Evolutionary conservation across 2,113 vertebrate species (phyloP), one percentile per base, ranked within the genome.

Genomic region (Bucco capensis): DNA sequence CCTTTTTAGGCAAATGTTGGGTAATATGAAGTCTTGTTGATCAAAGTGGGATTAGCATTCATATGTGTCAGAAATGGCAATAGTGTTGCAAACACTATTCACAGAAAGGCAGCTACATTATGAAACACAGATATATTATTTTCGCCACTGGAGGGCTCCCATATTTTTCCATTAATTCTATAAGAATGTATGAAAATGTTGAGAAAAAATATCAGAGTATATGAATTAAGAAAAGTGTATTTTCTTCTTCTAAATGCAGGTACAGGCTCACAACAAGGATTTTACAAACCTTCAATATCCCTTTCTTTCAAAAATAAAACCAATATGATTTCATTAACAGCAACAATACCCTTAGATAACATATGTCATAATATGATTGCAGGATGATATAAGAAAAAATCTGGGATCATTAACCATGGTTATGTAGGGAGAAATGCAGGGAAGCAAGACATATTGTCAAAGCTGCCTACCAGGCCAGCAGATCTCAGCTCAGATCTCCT

Each of bases 141-240:
- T 91, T 93, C 92, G 76, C 96, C 96, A 97, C 96, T 96, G 95
- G 96, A 96, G 95, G 96, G 95, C 96, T 94, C 96, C 50, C 92
- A 96, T 92, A 96, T 96, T 96, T 96, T 96, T 94, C 50, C 51
- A 69, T 90, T 91, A 87, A 76, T 92, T 81, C 58, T 3, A 1
- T 56, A 88, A 65, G 22, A 84, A 47, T 13, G 44, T 72, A 50
- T 27, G 60, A 76, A 71, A 27, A 83, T 71, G 65, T 71, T 8
- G 7, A 53, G 70, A 77, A n/a, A 33, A 51, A 30, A 24, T 2
- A 16, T 2, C 50, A 42, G 47, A 81, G 42, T 73, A 33, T 18
- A 53, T 27, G 6, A 2, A 4, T 86, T 71, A 38, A 82, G 18
- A 2, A 88, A 86, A 64, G 5, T 37, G 4, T 28, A 3, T 51